Conservation (phyloP, 2,888 invertebrate species). For the Agrotis clavis region DNA sequence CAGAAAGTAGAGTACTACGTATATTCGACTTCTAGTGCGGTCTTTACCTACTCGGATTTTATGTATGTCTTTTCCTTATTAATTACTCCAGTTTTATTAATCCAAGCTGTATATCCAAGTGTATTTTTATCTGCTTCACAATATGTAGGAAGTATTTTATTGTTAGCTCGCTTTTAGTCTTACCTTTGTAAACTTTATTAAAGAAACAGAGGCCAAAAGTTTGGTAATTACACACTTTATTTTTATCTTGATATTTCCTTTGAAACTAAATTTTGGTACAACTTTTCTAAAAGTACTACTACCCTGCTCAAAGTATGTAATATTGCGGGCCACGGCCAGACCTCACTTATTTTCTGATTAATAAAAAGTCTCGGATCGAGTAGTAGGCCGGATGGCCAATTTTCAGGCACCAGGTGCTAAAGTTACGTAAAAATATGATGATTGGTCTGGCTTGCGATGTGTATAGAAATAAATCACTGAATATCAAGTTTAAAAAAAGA, state of each 20-base stretch:
- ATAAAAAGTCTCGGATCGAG: too few species aligned
- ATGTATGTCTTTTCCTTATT: slow-evolving; percentile 42
- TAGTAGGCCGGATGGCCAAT: too few species aligned
- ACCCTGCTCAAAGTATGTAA: neutral
- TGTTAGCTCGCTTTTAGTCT: neutral
- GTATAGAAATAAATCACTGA: too few species aligned
- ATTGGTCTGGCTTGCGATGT: too few species aligned
- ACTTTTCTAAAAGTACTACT: neutral
- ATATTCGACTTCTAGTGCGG: slow-evolving; percentile 1
- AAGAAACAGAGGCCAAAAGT: slow-evolving; percentile 25
- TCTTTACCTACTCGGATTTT: slow-evolving; percentile 33
- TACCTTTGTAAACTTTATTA: slow-evolving; percentile 31
- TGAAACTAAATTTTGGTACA: neutral
- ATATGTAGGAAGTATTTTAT: slow-evolving; percentile 19
- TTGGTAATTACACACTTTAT: slow-evolving; percentile 36
- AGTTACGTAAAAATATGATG: too few species aligned
- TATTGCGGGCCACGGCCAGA: too few species aligned
- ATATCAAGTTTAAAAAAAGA: too few species aligned
- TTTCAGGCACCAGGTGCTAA: too few species aligned
- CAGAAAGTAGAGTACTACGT: too few species aligned
- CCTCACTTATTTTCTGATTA: too few species aligned
- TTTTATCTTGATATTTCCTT: slow-evolving; percentile 18
- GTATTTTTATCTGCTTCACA: slow-evolving; percentile 22
- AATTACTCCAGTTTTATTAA: slow-evolving; percentile 28
- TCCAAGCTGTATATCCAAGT: slow-evolving; percentile 6